phyloP scores from a whole-genome alignment of 35 echinoderm and acorn worm genomes.

The Apostichopus californicus region DNA sequence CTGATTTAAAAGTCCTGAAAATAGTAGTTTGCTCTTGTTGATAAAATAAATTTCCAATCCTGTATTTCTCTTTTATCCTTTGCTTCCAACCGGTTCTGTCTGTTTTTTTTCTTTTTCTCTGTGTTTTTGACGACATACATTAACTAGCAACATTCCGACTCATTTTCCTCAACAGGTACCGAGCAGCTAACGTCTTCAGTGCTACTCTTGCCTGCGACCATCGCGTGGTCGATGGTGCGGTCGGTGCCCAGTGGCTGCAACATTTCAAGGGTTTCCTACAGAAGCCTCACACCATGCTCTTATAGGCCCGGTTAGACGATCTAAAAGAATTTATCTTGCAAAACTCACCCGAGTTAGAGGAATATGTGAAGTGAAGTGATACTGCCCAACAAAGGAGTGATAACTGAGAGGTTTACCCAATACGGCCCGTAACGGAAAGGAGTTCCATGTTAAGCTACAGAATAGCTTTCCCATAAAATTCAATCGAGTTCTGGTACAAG shows the following conservation, averaged over 20 bases:
- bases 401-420: no score
- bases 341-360: background rate
- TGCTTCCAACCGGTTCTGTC: no score
- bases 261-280: constrained; percentile 90
- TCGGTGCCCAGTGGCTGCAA: constrained; percentile 96
- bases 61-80: no score
- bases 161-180: constrained; percentile 62
- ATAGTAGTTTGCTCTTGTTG: no score
- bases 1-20: no score
- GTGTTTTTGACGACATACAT: no score
- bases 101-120: no score
- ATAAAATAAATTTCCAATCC: no score
- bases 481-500: no score
- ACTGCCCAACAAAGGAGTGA: background rate
- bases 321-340: background rate
- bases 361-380: background rate
- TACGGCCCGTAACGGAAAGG: no score
- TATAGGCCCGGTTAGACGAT: constrained; percentile 19
- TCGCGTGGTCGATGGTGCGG: constrained; percentile 85
- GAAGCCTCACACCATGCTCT: constrained; percentile 88
- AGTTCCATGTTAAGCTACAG: no score
- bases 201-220: constrained; percentile 95
- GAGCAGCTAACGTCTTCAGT: constrained; percentile 71
- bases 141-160: background rate
- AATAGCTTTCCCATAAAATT: no score